A percentile compares a stretch with the other conserved stretches of the same genome.
phyloP scores from a whole-genome alignment of 2,113 vertebrate species.

The Scalopus aquaticus region DNA sequence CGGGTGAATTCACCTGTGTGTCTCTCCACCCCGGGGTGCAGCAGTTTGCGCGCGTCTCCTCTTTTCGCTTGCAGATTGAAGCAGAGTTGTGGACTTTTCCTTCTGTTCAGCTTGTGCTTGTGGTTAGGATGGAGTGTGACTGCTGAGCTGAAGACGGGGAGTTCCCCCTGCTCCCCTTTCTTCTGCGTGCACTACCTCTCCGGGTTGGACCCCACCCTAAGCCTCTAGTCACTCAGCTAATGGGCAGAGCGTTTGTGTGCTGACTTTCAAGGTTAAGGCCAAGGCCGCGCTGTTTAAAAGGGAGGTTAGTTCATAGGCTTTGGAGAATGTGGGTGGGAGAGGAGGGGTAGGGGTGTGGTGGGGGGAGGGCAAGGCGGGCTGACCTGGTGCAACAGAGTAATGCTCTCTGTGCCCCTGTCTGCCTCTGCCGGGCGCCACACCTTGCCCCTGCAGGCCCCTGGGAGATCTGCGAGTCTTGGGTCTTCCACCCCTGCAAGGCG shows the following conservation, averaged over 20 bases:
- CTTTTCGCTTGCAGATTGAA: neutral
- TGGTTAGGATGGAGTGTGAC: neutral
- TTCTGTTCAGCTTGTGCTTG: neutral
- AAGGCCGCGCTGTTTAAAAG: neutral
- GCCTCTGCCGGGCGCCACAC: neutral
- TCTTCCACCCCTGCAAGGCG: neutral
- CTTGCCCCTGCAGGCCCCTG: neutral
- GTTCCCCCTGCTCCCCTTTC: too few relatives aligned
- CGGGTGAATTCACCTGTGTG: rapidly evolving
- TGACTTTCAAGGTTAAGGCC: neutral
- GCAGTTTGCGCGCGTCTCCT: neutral
- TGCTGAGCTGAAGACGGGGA: neutral
- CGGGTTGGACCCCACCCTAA: too few relatives aligned
- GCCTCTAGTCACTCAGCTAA: neutral
- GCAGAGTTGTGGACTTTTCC: neutral
- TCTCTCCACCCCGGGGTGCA: neutral
- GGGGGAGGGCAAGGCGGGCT: neutral
- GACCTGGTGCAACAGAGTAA: neutral
- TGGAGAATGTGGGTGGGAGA: neutral
- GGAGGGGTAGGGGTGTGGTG: neutral
- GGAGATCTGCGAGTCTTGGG: neutral
- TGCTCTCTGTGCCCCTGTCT: neutral
- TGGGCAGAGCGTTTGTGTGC: neutral
- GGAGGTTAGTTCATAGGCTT: neutral
- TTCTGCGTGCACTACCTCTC: too few relatives aligned